Conservation (phyloP, 2,888 invertebrate genomes). For the Epirrita christyi region DNA sequence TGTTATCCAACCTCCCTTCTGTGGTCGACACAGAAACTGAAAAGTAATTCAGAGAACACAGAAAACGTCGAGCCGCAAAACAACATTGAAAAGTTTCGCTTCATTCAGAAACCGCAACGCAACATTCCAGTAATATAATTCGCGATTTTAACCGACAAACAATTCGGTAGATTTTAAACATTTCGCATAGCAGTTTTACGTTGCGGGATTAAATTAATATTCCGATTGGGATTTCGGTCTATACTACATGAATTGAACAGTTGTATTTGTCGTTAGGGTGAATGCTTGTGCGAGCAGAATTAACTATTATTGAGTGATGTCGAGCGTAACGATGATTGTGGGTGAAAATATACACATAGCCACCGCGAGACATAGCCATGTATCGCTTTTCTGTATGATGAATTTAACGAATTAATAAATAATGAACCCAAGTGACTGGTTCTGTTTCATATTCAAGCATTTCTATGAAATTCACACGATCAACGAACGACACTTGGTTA, state of each 20-base stretch:
- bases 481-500: neutral
- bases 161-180: conserved; percentile 39
- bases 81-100: conserved; percentile 61
- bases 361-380: conserved; percentile 23
- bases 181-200: conserved; percentile 40
- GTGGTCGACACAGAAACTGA: conserved; percentile 57
- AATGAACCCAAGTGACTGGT: neutral
- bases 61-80: conserved; percentile 60
- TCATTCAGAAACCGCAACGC: conserved; percentile 52
- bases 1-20: conserved; percentile 48
- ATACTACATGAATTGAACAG: conserved; percentile 32
- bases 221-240: conserved; percentile 42
- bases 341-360: conserved; percentile 41
- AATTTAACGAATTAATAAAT: neutral
- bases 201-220: conserved; percentile 51
- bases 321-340: conserved; percentile 45
- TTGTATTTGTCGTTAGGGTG: conserved; percentile 40
- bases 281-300: conserved; percentile 41
- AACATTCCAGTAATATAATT: conserved; percentile 52
- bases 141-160: conserved; percentile 52
- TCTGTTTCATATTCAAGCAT: neutral
- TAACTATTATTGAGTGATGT: conserved; percentile 45
- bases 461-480: neutral
- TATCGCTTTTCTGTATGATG: conserved; percentile 32
- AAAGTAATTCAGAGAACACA: conserved; percentile 61